Percentiles rank a stretch among this genome's conserved stretches.
These are phyloP conservation scores for Mungos mungo DNA, from an alignment of 2,113 vertebrate genomes.

Conservation along the genomic window DNA sequence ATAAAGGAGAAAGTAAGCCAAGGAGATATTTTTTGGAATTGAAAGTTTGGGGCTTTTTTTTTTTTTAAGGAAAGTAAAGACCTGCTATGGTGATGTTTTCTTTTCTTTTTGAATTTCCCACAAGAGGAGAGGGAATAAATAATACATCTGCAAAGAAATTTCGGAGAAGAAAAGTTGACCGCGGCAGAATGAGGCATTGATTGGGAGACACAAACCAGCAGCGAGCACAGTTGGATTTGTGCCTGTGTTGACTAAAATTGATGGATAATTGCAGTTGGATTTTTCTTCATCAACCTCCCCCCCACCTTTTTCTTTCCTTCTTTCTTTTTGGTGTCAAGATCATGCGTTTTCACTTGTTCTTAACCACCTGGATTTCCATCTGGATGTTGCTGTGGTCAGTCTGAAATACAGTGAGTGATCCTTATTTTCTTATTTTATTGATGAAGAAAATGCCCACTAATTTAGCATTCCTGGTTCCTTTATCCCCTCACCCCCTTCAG, in stretches of 20 bases:
- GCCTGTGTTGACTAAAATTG: slow-evolving; percentile 84
- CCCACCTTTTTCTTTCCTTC: slow-evolving; percentile 78
- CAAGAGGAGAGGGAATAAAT: slow-evolving; percentile 70
- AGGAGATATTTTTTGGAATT: slow-evolving; percentile 82
- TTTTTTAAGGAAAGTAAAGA: slow-evolving; percentile 76
- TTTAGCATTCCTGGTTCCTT: neutral
- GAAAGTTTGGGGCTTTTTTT: slow-evolving; percentile 82
- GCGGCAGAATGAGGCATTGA: slow-evolving; percentile 69
- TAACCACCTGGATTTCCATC: slow-evolving; percentile 84
- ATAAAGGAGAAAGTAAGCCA: slow-evolving; percentile 70
- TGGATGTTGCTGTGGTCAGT: slow-evolving; percentile 82
- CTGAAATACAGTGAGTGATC: slow-evolving; percentile 86
- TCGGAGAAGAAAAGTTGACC: slow-evolving; percentile 83
- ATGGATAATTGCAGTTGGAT: slow-evolving; percentile 91
- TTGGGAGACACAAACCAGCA: slow-evolving; percentile 70
- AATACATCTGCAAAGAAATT: slow-evolving; percentile 74
- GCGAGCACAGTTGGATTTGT: slow-evolving; percentile 83
- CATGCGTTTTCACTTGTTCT: slow-evolving; percentile 65
- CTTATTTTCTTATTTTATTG: slow-evolving; percentile 67
- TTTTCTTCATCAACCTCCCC: slow-evolving; percentile 77
- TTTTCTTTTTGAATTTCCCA: slow-evolving; percentile 72
- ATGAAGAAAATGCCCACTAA: slow-evolving; percentile 32
- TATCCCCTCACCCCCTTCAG: neutral
- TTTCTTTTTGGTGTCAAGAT: slow-evolving; percentile 81
- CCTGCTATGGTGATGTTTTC: slow-evolving; percentile 71